Evolutionary conservation across 1,140 invertebrate species (phyloP), one percentile per base, ranked within the genome.

Genomic region (Probaryconus sp.): DNA sequence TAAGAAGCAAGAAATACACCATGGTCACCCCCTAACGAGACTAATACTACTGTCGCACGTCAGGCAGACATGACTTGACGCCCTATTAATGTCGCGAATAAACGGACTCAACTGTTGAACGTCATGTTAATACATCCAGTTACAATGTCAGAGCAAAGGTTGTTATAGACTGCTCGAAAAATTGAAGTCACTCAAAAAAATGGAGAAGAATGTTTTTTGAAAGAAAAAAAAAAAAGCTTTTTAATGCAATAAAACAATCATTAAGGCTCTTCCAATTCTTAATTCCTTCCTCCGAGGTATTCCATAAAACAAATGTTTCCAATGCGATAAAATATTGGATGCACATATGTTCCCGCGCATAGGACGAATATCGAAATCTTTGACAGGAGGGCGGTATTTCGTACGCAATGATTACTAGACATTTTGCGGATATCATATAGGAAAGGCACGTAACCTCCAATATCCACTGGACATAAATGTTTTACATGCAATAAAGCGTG

Each of bases 401-500:
- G 50, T 69, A 75, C 65, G 72, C 65, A 75, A 76, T 70, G 73
- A 76, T 76, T 76, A 68, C 73, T 71, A 56, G 67, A 71, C 67
- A 68, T 71, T 72, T 77, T 68, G 68, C 68, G 60, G 64, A 77
- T 77, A 65, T 72, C 64, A 69, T 77, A 77, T 64, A 53, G 58
- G 30, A 63, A 72, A 69, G 58, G 73, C 74, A 74, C 73, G 69
- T 71, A 75, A 73, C 73, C 53, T 78, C 79, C 84, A 85, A 86
- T 86, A 86, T 85, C 83, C 67, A 77, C 79, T 53, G 77, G 61
- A 79, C 83, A 84, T 85, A 84, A 86, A 86, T 86, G 83, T 86
- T 86, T 86, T 85, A 85, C 84, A 86, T 85, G 83, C 83, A 86
- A 85, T 86, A 86, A 85, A 84, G 83, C 76, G 79, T 77, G 77